Evolutionary conservation across 2,888 invertebrate species (phyloP).

Genomic region (Diadromus collaris): DNA sequence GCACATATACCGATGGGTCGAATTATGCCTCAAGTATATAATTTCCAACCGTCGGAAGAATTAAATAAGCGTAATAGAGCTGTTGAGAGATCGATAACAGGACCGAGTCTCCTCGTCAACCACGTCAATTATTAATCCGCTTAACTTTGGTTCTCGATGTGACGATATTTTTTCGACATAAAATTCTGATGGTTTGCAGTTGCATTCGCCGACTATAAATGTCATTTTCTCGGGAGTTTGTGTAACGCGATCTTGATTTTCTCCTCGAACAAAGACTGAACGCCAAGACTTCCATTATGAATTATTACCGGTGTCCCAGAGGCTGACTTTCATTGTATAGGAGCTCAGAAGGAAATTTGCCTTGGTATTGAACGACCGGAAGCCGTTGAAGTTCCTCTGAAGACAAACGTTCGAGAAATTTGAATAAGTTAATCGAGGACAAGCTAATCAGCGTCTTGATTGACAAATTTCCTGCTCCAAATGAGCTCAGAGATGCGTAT

Average conservation of each 20-base stretch:
- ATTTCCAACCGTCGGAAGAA: background rate
- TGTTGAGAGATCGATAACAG: background rate
- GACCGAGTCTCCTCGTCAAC: background rate
- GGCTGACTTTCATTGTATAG: background rate
- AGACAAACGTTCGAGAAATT: background rate
- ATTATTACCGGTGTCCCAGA: conserved; percentile 8
- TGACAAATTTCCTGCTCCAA: conserved; percentile 18
- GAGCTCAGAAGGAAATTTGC: background rate
- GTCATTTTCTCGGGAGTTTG: background rate
- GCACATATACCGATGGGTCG: too few relatives aligned
- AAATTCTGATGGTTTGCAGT: conserved; percentile 7
- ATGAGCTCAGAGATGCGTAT: background rate
- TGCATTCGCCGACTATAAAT: background rate
- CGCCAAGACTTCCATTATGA: conserved; percentile 18
- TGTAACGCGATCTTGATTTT: background rate
- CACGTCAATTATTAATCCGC: background rate
- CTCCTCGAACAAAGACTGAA: background rate
- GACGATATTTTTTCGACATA: background rate
- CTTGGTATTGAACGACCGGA: background rate
- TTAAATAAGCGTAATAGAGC: background rate
- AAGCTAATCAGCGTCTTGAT: conserved; percentile 9
- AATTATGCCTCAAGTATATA: too few relatives aligned
- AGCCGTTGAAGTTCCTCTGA: too few relatives aligned
- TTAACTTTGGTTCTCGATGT: background rate
- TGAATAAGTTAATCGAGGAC: conserved; percentile 6